Conservation (phyloP, 2,888 invertebrate species). For the Sarcophaga rosellei region DNA sequence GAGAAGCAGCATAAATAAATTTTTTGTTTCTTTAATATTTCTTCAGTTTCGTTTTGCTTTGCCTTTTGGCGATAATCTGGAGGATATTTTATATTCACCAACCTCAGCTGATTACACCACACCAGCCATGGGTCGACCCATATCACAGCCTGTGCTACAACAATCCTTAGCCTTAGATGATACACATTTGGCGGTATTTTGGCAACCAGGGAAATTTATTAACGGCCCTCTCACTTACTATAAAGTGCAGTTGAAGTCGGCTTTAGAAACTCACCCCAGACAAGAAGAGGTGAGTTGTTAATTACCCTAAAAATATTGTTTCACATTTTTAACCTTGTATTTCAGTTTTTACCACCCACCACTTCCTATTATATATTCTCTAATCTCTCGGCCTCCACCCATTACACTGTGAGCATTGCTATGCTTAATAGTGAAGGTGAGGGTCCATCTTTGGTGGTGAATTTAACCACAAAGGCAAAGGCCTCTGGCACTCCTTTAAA, state of each 20-base stretch:
- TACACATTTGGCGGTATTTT: slow-evolving; percentile 91
- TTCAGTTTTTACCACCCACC: slow-evolving; percentile 46
- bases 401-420: slow-evolving; percentile 88
- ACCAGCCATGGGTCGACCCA: slow-evolving; percentile 87
- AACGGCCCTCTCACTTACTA: slow-evolving; percentile 95
- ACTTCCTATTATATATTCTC: slow-evolving; percentile 69
- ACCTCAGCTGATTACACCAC: slow-evolving; percentile 90
- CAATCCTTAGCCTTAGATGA: slow-evolving; percentile 90
- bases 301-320: not conserved
- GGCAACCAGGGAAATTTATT: slow-evolving; percentile 93
- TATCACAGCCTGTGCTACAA: slow-evolving; percentile 89
- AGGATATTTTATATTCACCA: slow-evolving; percentile 87
- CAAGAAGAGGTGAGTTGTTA: slow-evolving; percentile 83
- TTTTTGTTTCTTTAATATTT: not conserved
- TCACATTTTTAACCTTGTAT: not conserved
- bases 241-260: slow-evolving; percentile 85
- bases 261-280: not conserved
- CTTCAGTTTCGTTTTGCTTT: slow-evolving; percentile 93
- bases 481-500: not conserved
- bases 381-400: slow-evolving; percentile 86
- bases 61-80: slow-evolving; percentile 86
- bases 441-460: slow-evolving; percentile 86
- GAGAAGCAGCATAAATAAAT: no score
- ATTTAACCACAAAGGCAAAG: slow-evolving; percentile 84
- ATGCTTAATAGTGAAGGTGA: slow-evolving; percentile 91